Conservation (phyloP, 2,113 vertebrate species). For the Macquaria ambigua region DNA sequence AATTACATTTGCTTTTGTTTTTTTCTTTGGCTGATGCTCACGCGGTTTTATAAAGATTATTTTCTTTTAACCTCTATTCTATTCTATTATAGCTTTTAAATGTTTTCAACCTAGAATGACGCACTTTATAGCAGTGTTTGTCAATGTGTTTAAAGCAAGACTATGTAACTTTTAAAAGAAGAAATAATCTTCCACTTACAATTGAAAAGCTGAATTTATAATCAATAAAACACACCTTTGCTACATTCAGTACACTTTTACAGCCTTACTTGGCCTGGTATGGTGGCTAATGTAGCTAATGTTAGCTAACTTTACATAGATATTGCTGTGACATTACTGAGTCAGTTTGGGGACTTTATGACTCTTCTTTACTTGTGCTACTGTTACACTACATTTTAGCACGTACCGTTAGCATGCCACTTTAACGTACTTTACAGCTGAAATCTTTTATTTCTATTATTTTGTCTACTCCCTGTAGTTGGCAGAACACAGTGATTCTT, state of each 20-base stretch:
- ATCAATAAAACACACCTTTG: background rate
- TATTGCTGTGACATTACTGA: background rate
- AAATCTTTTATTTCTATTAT: background rate
- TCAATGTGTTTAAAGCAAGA: background rate
- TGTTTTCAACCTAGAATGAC: background rate
- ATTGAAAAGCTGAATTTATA: background rate
- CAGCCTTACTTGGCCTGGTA: background rate
- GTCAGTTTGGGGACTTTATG: background rate
- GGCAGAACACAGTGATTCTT: slow-evolving; percentile 1
- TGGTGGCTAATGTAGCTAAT: background rate
- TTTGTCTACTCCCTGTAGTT: background rate
- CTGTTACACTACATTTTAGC: background rate
- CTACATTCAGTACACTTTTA: background rate
- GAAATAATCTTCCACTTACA: background rate
- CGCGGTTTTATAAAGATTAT: background rate
- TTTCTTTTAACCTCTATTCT: background rate
- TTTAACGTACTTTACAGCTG: background rate
- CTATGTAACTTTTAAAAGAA: background rate
- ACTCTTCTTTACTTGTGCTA: background rate
- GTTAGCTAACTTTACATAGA: background rate
- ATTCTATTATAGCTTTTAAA: background rate
- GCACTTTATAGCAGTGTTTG: background rate
- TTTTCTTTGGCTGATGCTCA: background rate
- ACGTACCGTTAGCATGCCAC: background rate
- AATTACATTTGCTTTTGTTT: background rate